These are phyloP conservation scores for Benitochromis conjunctus DNA, from an alignment of 2,113 vertebrate genomes.

Conservation along the genomic window DNA sequence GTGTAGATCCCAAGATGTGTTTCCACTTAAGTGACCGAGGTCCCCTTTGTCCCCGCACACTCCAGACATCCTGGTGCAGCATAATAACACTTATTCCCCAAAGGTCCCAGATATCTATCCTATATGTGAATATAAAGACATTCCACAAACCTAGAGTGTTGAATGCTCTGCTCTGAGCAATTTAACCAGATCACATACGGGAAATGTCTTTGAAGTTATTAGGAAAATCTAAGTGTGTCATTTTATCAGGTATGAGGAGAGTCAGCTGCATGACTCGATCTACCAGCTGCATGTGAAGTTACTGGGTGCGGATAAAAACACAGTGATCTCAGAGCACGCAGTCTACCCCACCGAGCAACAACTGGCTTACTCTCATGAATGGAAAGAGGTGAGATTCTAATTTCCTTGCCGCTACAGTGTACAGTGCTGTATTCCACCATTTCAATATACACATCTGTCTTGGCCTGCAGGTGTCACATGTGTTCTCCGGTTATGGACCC, in stretches of 20 bases:
- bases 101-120: neutral
- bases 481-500: constrained; percentile 69
- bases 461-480: constrained; percentile 65
- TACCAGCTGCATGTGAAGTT: constrained; percentile 82
- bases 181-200: neutral
- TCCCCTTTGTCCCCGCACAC: neutral
- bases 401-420: neutral
- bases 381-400: constrained; percentile 68
- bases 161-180: neutral
- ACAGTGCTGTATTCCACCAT: neutral
- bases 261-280: constrained; percentile 72
- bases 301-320: constrained; percentile 72
- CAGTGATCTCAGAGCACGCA: constrained; percentile 69
- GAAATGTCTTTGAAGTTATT: neutral
- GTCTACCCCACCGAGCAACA: constrained; percentile 53
- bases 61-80: neutral
- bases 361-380: constrained; percentile 64
- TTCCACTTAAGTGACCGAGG: too few relatives aligned
- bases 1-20: neutral
- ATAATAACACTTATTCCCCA: fast-evolving
- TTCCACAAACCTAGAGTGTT: neutral
- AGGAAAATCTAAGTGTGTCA: neutral
- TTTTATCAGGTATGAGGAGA: constrained; percentile 81
- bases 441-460: constrained; percentile 10
- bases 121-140: neutral